phyloP scores from a whole-genome alignment of 2,888 invertebrate genomes.

The Nymphalis c-album region DNA sequence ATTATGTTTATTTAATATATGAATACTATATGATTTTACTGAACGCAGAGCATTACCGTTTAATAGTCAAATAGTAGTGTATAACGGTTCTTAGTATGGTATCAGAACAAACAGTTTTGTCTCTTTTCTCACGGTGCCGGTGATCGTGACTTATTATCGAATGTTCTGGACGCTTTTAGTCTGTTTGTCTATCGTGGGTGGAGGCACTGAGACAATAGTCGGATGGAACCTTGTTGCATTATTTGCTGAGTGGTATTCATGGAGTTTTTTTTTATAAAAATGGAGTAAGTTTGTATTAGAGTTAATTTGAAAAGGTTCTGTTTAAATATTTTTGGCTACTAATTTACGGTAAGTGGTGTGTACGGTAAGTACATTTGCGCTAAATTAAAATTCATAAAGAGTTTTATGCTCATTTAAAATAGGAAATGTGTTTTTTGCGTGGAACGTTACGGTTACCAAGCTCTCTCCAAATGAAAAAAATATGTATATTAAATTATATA shows the following conservation, averaged over 20 bases:
- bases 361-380: too few species aligned
- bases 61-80: constrained; percentile 23
- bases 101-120: constrained; percentile 21
- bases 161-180: background rate
- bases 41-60: background rate
- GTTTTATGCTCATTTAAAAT: too few species aligned
- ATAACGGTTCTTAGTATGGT: constrained; percentile 11
- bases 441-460: too few species aligned
- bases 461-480: too few species aligned
- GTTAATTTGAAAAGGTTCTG: background rate
- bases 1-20: too few species aligned
- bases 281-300: background rate
- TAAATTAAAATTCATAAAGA: too few species aligned
- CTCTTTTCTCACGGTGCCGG: constrained; percentile 21
- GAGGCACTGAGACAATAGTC: constrained; percentile 12
- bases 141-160: constrained; percentile 22
- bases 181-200: constrained; percentile 22
- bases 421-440: too few species aligned
- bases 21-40: background rate
- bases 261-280: background rate
- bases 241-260: background rate
- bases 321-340: background rate
- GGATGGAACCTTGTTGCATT: constrained; percentile 1
- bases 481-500: too few species aligned
- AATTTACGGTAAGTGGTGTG: too few species aligned